Evolutionary conservation across 2,113 vertebrate genomes (phyloP).

Genomic region (Accipiter cooperii): DNA sequence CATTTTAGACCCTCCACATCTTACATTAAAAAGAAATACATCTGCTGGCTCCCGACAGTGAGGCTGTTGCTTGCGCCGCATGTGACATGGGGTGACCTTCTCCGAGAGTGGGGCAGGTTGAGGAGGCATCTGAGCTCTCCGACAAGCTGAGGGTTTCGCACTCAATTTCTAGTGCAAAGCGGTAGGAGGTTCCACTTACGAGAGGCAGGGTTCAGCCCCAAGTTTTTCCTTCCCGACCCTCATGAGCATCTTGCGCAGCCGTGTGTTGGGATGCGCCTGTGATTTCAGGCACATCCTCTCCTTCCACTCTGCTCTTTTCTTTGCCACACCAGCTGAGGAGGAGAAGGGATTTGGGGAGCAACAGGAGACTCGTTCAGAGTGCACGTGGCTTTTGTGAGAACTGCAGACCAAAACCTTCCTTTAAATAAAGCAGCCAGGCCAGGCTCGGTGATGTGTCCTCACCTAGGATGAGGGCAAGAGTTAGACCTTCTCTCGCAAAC

Average conservation of each 20-base stretch:
- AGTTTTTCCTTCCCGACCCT: background rate
- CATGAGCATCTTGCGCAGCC: too few relatives aligned
- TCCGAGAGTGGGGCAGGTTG: background rate
- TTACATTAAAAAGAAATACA: background rate
- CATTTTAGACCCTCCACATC: background rate
- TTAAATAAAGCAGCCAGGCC: background rate
- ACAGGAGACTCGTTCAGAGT: background rate
- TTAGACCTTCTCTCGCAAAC: background rate
- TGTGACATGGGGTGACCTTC: background rate
- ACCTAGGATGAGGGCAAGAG: background rate
- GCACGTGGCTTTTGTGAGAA: background rate
- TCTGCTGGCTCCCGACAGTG: background rate
- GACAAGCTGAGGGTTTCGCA: accelerated
- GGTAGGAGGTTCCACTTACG: background rate
- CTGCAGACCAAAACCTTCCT: background rate
- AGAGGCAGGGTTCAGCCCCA: background rate
- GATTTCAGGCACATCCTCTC: background rate
- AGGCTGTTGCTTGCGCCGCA: background rate
- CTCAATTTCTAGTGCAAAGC: background rate
- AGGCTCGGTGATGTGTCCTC: background rate
- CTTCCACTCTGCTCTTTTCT: background rate
- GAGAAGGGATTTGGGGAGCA: background rate
- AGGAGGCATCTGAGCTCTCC: background rate
- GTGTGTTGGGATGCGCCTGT: background rate
- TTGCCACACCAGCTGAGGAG: background rate